Evolutionary conservation across 2,113 vertebrate genomes (phyloP), one percentile per base, ranked within the genome.

Genomic region (Lamprotornis superbus): DNA sequence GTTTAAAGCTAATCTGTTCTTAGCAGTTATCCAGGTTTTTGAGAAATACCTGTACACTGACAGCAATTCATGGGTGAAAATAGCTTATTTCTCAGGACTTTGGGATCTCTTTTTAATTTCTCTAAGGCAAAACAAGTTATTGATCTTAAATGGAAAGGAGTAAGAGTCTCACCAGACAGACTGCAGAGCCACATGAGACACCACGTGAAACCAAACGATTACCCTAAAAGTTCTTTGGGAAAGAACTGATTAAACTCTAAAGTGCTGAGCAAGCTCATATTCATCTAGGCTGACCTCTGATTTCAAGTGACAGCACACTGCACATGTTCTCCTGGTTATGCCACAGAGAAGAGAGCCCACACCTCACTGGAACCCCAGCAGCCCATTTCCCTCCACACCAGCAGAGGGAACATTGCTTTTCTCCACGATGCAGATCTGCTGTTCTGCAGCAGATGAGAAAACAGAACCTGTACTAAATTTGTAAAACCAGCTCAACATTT

Each of bases 211-310:
- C 11, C 28, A 40, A 78, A 67, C 2, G 1, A 82, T 31, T 12
- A 60, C 71, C 47, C 19, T 35, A 24, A 33, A 82, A 78, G 23
- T 46, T 53, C 63, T 25, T 52, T 63, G 55, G 50, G 37, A 67
- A 90, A 89, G n/a, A 78, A 19, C 11, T 69, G 69, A 53, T 3
- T 8, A 69, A 71, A 37, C 35, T 69, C n/a, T 23, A 13, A 25
- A 47, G 31, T 20, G 23, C 39, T 78, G 47, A 83, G 59, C n/a
- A 53, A 83, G 16, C 28, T 57, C 50, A 18, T 33, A 23, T 16
- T 28, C 12, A 27, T 3, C 12, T 12, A 47, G n/a, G 30, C 7
- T 71, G 65, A 81, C 1, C 42, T 5, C 0, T 25, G 20, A 39
- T 47, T 63, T 37, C 60, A 55, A 24, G 55, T 49, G 55, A 40